Conservation (phyloP, 2,888 invertebrate genomes). For the Rhaphigaster nebulosa region DNA sequence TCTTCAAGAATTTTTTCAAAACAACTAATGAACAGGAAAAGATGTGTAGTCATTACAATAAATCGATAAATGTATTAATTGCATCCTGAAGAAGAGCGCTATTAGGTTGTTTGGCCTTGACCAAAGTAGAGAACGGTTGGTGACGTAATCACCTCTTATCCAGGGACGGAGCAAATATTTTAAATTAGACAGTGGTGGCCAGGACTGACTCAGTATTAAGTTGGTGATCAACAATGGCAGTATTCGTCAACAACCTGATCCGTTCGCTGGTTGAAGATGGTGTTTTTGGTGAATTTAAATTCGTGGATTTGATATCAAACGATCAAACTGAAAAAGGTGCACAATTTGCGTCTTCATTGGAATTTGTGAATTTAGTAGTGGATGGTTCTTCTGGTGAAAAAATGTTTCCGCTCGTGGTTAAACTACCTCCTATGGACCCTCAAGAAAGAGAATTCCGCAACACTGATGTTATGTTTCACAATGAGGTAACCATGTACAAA, state of each 20-base stretch:
- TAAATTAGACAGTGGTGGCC: background rate
- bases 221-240: background rate
- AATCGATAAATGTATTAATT: too few relatives aligned
- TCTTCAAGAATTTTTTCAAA: too few relatives aligned
- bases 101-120: too few relatives aligned
- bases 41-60: too few relatives aligned
- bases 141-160: background rate
- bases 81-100: too few relatives aligned
- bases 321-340: conserved; percentile 44
- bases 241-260: background rate
- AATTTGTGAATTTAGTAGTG: conserved; percentile 59
- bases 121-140: too few relatives aligned
- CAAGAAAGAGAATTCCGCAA: conserved; percentile 49
- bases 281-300: conserved; percentile 56
- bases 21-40: too few relatives aligned
- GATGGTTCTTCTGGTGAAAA: background rate
- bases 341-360: conserved; percentile 63
- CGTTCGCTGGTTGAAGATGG: conserved; percentile 51
- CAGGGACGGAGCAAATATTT: background rate
- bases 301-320: conserved; percentile 53
- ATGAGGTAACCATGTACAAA: conserved; percentile 64
- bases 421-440: conserved; percentile 58
- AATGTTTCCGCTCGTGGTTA: conserved; percentile 60
- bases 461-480: conserved; percentile 62
- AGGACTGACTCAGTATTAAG: background rate